These are phyloP conservation scores for Dinomys branickii DNA, from an alignment of 2,113 vertebrate genomes.

Conservation along the genomic window DNA sequence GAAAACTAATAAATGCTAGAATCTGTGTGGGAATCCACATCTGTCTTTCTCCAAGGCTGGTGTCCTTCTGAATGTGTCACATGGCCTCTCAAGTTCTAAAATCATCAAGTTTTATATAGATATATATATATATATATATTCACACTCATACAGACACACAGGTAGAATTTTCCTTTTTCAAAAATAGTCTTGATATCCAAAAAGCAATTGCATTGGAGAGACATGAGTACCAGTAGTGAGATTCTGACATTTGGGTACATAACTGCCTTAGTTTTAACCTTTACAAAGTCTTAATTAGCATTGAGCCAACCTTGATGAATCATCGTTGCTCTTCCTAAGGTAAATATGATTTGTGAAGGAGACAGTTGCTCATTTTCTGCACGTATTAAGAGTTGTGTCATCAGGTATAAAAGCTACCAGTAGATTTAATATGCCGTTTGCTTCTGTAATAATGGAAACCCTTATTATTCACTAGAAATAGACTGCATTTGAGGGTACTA, in stretches of 20 bases:
- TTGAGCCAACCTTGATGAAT: conserved; percentile 15
- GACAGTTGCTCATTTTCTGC: conserved; percentile 47
- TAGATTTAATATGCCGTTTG: conserved; percentile 65
- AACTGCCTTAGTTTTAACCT: conserved; percentile 64
- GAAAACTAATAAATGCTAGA: conserved; percentile 54
- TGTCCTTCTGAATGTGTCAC: not conserved
- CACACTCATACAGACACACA: not conserved
- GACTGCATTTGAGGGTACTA: conserved; percentile 54
- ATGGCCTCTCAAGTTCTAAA: conserved; percentile 41
- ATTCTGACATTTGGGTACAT: conserved; percentile 12
- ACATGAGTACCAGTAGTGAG: not conserved
- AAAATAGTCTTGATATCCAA: conserved; percentile 6
- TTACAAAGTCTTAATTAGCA: conserved; percentile 66
- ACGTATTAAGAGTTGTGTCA: conserved; percentile 58
- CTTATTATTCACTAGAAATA: conserved; percentile 64
- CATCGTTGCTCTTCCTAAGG: conserved; percentile 34
- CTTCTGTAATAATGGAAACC: conserved; percentile 69
- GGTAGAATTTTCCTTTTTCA: conserved; percentile 11
- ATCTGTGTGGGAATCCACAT: conserved; percentile 18
- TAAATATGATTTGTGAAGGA: conserved; percentile 60
- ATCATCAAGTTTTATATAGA: not conserved
- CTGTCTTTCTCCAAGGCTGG: conserved; percentile 29
- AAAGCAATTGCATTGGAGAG: not conserved
- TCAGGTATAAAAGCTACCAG: conserved; percentile 63
- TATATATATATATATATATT: not conserved